These are phyloP conservation scores for Gadopsis bispinosus DNA, from an alignment of 2,797 vertebrate genomes.

Conservation along the genomic window DNA sequence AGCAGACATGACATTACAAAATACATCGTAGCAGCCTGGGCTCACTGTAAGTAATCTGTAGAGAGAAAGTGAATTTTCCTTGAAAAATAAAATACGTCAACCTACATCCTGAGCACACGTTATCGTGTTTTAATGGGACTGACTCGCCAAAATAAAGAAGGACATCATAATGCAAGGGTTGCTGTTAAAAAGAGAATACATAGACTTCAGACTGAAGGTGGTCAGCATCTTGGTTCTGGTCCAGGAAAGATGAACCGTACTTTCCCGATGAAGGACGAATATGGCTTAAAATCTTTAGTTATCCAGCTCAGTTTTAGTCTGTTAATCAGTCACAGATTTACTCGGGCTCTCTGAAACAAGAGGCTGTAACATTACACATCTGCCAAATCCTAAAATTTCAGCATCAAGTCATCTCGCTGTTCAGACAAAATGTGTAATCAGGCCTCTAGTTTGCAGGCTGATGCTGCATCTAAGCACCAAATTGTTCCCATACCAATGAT, in stretches of 20 bases:
- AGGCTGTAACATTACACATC: constrained; percentile 5
- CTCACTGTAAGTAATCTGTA: background rate
- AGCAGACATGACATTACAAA: background rate
- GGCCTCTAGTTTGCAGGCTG: constrained; percentile 10
- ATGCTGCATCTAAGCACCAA: constrained; percentile 12
- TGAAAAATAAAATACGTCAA: background rate
- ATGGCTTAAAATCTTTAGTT: background rate
- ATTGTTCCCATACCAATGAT: constrained; percentile 35
- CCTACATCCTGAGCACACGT: constrained; percentile 20
- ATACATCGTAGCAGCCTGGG: background rate
- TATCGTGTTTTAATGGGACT: constrained; percentile 1
- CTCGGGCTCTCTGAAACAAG: background rate
- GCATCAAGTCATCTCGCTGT: background rate
- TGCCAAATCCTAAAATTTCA: background rate
- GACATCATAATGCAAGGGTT: constrained; percentile 4
- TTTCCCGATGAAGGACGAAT: constrained; percentile 8
- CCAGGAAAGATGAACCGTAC: background rate
- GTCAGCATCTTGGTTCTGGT: background rate
- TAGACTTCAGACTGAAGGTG: background rate
- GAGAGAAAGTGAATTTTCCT: background rate
- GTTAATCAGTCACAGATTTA: background rate
- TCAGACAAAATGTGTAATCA: constrained; percentile 22
- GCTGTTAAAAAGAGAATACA: background rate
- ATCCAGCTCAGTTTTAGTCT: background rate
- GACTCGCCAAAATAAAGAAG: constrained; percentile 30